A percentile compares a stretch with the other conserved stretches of the same genome.
phyloP scores from a whole-genome alignment of 2,888 invertebrate species.

The Odontothrips loti region DNA sequence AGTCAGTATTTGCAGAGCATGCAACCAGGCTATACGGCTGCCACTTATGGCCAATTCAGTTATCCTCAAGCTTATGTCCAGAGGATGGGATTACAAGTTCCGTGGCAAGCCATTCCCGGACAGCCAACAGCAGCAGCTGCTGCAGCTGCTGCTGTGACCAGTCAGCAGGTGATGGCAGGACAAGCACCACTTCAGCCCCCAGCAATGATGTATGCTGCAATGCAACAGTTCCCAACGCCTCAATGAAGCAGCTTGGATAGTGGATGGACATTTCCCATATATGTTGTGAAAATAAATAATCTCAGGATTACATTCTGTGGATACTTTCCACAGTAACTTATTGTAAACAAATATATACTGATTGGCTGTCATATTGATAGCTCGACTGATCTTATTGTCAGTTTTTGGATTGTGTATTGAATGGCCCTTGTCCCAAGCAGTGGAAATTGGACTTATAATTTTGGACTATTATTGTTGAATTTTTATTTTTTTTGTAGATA shows the following conservation, averaged over 20 bases:
- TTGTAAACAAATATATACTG: slow-evolving; percentile 13
- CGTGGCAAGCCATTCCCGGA: slow-evolving; percentile 50
- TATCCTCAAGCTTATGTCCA: slow-evolving; percentile 49
- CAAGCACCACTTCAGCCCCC: slow-evolving; percentile 47
- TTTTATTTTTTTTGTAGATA: slow-evolving; percentile 13
- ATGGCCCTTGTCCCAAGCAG: slow-evolving; percentile 40
- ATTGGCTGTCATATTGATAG: slow-evolving; percentile 17
- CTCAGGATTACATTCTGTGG: slow-evolving; percentile 24
- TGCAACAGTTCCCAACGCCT: slow-evolving; percentile 78
- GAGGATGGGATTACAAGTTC: slow-evolving; percentile 49
- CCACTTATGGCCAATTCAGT: slow-evolving; percentile 51
- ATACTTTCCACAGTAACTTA: slow-evolving; percentile 1
- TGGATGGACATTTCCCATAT: background rate
- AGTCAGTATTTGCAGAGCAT: slow-evolving; percentile 63
- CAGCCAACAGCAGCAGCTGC: slow-evolving; percentile 41
- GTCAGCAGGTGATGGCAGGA: slow-evolving; percentile 34
- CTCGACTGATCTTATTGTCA: slow-evolving; percentile 28
- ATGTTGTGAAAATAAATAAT: slow-evolving; percentile 13
- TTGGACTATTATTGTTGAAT: slow-evolving; percentile 18
- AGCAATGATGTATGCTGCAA: slow-evolving; percentile 55
- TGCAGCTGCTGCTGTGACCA: slow-evolving; percentile 28
- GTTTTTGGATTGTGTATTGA: slow-evolving; percentile 18
- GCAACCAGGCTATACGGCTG: slow-evolving; percentile 66
- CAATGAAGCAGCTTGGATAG: slow-evolving; percentile 54
- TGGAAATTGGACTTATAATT: background rate